A percentile compares a stretch with the other conserved stretches of the same genome.
These are phyloP conservation scores for Tanaodytes sp. DNA, from an alignment of 2,888 invertebrate species.

Conservation along the genomic window DNA sequence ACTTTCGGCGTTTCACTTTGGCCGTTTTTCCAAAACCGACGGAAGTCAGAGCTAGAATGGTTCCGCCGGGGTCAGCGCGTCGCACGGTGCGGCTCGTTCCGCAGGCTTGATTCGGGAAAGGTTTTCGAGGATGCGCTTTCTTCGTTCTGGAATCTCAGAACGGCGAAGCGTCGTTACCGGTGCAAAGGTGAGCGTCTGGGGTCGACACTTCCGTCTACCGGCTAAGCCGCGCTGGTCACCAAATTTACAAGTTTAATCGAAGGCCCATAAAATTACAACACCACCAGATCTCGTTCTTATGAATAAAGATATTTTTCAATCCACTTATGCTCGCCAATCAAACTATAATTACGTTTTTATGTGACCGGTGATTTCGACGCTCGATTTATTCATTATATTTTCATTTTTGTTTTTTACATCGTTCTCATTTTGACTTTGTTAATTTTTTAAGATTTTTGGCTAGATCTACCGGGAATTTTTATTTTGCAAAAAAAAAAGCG, in stretches of 20 bases:
- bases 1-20: conserved; percentile 7
- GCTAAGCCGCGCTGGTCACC: conserved; percentile 69
- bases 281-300: conserved; percentile 39
- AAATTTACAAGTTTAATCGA: conserved; percentile 73
- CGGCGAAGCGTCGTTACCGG: conserved; percentile 71
- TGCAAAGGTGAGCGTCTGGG: conserved; percentile 73
- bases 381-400: conserved; percentile 14
- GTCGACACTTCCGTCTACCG: conserved; percentile 72
- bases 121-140: conserved; percentile 49
- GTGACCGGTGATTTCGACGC: conserved; percentile 28
- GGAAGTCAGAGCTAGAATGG: conserved; percentile 62
- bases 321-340: conserved; percentile 40
- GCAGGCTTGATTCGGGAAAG: conserved; percentile 49
- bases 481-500: no score
- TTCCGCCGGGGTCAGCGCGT: conserved; percentile 54
- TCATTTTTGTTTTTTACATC: background rate
- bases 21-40: conserved; percentile 29
- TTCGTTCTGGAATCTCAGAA: conserved; percentile 53
- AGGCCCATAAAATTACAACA: conserved; percentile 69
- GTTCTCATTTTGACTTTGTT: no score
- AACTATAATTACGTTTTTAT: conserved; percentile 42
- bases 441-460: no score
- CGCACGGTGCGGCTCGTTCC: conserved; percentile 37
- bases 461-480: no score
- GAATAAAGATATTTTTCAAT: conserved; percentile 35